phyloP scores from a whole-genome alignment of 1,140 invertebrate genomes.

The Neotoxoptera formosana region DNA sequence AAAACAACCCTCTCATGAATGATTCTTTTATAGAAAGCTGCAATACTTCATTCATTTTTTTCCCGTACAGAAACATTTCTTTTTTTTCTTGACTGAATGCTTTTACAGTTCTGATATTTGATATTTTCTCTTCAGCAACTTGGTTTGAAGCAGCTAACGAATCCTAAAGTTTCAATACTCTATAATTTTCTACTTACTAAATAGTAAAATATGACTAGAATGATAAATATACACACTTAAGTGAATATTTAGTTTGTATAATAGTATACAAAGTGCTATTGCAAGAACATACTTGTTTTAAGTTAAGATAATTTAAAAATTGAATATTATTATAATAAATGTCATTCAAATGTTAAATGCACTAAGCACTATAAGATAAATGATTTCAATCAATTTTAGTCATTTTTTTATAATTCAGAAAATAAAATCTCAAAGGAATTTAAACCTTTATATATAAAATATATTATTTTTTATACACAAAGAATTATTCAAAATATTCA shows the following conservation, averaged over 20 bases:
- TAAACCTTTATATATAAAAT: too few species aligned
- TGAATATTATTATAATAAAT: background rate
- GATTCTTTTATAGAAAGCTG: conserved; percentile 86
- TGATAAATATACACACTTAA: background rate
- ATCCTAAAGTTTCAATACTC: conserved; percentile 70
- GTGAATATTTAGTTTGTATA: too few species aligned
- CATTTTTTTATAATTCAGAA: too few species aligned
- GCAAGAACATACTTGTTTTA: background rate
- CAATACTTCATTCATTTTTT: conserved; percentile 78
- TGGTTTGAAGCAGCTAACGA: conserved; percentile 83
- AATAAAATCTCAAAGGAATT: too few species aligned
- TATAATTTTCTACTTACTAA: conserved; percentile 28
- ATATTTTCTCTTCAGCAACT: conserved; percentile 90
- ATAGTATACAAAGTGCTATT: background rate
- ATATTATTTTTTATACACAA: too few species aligned
- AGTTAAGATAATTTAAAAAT: background rate
- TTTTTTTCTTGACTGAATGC: conserved; percentile 85
- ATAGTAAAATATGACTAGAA: background rate
- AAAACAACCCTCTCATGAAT: conserved; percentile 86
- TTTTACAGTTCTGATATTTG: conserved; percentile 94
- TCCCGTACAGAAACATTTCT: conserved; percentile 77
- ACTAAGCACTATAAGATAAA: background rate
- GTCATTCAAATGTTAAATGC: background rate
- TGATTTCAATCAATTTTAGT: too few species aligned
- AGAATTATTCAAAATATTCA: too few species aligned